These are phyloP conservation scores for Agraylea sexmaculata DNA, from an alignment of 1,140 invertebrate genomes.

Conservation along the genomic window DNA sequence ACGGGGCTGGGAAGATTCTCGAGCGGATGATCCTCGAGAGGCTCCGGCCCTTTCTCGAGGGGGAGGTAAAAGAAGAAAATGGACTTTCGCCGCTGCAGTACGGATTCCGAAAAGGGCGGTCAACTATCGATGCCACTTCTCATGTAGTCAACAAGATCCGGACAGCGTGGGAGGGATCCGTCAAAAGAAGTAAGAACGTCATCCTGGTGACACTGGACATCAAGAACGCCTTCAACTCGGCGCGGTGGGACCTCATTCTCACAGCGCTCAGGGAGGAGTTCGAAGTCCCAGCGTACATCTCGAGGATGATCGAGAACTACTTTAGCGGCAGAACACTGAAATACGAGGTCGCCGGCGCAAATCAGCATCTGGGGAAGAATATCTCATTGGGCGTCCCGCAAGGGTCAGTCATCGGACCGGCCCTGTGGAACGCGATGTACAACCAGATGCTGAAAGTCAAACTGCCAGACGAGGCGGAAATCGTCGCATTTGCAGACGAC, in stretches of 20 bases:
- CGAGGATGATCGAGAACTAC: too few species aligned
- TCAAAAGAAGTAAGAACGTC: conserved; percentile 5
- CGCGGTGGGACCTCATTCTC: conserved; percentile 1
- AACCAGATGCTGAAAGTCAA: conserved; percentile 22
- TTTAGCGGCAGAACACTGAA: too few species aligned
- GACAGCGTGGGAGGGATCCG: conserved; percentile 8
- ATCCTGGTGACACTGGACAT: conserved; percentile 16
- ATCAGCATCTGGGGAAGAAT: not conserved
- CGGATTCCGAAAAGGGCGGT: conserved; percentile 21
- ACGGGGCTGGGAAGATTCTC: conserved; percentile 22
- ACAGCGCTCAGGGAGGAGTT: too few species aligned
- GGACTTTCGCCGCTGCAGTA: conserved; percentile 19
- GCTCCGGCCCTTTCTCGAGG: conserved; percentile 14
- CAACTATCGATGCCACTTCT: conserved; percentile 21
- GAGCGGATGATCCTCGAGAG: conserved; percentile 20
- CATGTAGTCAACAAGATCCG: too few species aligned
- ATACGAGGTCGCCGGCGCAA: too few species aligned
- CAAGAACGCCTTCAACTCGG: conserved; percentile 18
- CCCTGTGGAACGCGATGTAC: conserved; percentile 25
- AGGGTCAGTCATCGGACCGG: conserved; percentile 24
- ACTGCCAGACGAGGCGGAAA: conserved; percentile 11
- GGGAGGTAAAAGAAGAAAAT: conserved; percentile 9
- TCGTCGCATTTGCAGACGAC: conserved; percentile 22
- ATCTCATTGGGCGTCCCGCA: conserved; percentile 21
- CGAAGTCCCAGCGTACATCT: too few species aligned